These are phyloP conservation scores for Nemapogon koenigi DNA, from an alignment of 2,888 invertebrate species.

Conservation along the genomic window DNA sequence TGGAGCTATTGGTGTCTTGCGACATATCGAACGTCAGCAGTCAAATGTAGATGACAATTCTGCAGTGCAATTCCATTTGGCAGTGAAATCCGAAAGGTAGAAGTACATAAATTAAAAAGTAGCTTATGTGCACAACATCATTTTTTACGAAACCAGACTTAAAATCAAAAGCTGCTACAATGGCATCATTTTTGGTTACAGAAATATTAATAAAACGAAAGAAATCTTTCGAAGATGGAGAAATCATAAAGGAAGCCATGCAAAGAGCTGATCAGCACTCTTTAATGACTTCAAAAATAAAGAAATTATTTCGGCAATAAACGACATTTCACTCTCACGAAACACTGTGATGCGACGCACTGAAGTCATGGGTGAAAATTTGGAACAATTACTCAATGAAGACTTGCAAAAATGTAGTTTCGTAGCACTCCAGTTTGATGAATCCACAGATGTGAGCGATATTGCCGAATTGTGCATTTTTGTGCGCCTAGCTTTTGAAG, in stretches of 20 bases:
- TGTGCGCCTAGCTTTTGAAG: no score
- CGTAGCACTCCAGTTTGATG: conserved; percentile 17
- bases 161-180: conserved; percentile 11
- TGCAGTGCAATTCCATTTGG: no score
- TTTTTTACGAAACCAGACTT: conserved; percentile 3
- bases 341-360: conserved; percentile 14
- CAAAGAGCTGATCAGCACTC: no score
- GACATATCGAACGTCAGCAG: conserved; percentile 18
- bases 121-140: no score
- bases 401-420: conserved; percentile 11
- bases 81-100: no score
- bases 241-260: conserved; percentile 18
- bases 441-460: conserved; percentile 19
- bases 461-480: conserved; percentile 18
- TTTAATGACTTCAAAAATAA: conserved; percentile 14
- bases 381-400: conserved; percentile 12
- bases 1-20: conserved; percentile 22
- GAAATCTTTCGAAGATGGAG: conserved; percentile 20
- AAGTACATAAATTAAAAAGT: no score
- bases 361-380: conserved; percentile 13
- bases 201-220: conserved; percentile 17
- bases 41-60: conserved; percentile 12
- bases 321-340: no score
- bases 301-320: conserved; percentile 9
- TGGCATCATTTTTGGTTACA: conserved; percentile 11